A percentile compares a stretch with the other conserved stretches of the same genome.
phyloP scores from a whole-genome alignment of 2,797 vertebrate species.

The Botia kubotai region DNA sequence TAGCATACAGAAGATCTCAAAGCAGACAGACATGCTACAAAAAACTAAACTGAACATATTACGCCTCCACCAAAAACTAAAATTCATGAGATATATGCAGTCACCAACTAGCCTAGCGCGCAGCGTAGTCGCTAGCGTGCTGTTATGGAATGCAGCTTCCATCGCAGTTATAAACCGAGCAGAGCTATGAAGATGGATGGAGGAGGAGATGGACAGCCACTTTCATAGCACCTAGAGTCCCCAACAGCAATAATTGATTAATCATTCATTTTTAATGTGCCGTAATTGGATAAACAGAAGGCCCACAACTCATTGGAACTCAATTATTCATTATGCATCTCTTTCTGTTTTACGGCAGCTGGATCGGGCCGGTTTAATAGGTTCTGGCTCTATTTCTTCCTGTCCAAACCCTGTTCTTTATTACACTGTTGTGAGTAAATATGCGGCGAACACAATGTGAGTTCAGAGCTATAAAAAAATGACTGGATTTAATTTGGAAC shows the following conservation, averaged over 20 bases:
- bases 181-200: constrained; percentile 25
- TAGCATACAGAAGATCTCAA: no score
- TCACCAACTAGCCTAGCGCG: not conserved
- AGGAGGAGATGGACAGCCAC: constrained; percentile 25
- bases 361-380: constrained; percentile 48
- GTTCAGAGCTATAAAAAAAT: not conserved
- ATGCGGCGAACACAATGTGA: constrained; percentile 6
- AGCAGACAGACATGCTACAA: no score
- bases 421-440: constrained; percentile 33
- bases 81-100: no score
- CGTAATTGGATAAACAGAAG: constrained; percentile 76
- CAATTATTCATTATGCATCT: constrained; percentile 70
- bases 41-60: no score
- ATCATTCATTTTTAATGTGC: constrained; percentile 76
- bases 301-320: constrained; percentile 67
- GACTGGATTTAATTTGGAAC: not conserved
- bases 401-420: constrained; percentile 28
- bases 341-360: constrained; percentile 63
- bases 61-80: no score
- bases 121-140: no score
- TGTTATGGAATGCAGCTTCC: not conserved
- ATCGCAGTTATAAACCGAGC: constrained; percentile 22
- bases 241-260: constrained; percentile 67
- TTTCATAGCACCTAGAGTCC: constrained; percentile 58
- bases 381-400: constrained; percentile 33